A percentile compares a stretch with the other conserved stretches of the same genome.
These are phyloP conservation scores for Dendrolimus punctatus DNA, from an alignment of 1,140 invertebrate species.

Conservation along the genomic window DNA sequence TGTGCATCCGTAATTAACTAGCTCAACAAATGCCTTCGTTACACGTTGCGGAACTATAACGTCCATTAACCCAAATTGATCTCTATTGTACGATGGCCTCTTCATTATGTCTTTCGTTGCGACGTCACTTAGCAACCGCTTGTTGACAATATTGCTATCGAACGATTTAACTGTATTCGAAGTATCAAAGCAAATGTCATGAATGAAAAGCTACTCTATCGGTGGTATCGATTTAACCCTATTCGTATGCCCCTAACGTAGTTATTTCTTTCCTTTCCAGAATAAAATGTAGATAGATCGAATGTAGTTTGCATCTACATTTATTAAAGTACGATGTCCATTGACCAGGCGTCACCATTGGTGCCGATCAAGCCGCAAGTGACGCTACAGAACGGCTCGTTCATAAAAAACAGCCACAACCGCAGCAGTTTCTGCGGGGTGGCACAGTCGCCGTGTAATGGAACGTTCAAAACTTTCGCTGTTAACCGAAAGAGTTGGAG, in stretches of 20 bases:
- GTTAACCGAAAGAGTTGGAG: slow-evolving; percentile 71
- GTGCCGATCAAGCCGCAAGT: slow-evolving; percentile 71
- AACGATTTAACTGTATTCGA: slow-evolving; percentile 10
- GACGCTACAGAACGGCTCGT: slow-evolving; percentile 60
- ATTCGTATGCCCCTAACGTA: slow-evolving; percentile 25
- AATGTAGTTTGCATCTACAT: slow-evolving; percentile 41
- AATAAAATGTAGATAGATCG: slow-evolving; percentile 63
- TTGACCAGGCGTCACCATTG: slow-evolving; percentile 67
- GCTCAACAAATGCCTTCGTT: neutral
- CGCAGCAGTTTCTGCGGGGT: slow-evolving; percentile 69
- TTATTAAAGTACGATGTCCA: slow-evolving; percentile 64
- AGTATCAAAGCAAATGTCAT: slow-evolving; percentile 12
- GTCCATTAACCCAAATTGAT: slow-evolving; percentile 48
- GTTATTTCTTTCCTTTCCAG: slow-evolving; percentile 57
- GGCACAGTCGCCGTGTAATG: slow-evolving; percentile 53
- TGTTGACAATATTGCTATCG: slow-evolving; percentile 23
- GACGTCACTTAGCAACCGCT: slow-evolving; percentile 23
- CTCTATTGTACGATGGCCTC: slow-evolving; percentile 27
- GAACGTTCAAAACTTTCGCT: slow-evolving; percentile 65
- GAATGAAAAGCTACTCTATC: slow-evolving; percentile 35
- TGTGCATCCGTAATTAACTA: slow-evolving; percentile 1
- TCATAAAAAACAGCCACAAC: slow-evolving; percentile 68
- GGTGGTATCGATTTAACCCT: slow-evolving; percentile 34
- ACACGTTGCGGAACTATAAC: slow-evolving; percentile 23
- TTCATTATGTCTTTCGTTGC: slow-evolving; percentile 30